A percentile compares a stretch with the other conserved stretches of the same genome.
Conservation (phyloP, 2,113 vertebrate genomes). For the Laterallus jamaicensis region DNA sequence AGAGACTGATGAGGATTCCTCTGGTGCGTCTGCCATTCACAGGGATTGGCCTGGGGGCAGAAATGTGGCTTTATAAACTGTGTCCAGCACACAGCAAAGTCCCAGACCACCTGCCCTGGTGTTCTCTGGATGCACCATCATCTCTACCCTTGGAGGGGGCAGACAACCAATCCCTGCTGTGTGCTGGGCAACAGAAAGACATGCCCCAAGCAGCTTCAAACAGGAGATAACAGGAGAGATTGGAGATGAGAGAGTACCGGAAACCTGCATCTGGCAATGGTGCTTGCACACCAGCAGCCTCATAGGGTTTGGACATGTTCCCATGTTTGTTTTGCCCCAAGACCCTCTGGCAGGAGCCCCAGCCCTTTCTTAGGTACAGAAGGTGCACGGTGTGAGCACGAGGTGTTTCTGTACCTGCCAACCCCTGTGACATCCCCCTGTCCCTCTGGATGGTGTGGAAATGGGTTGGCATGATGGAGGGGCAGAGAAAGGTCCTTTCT, state of each 20-base stretch:
- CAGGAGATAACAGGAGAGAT: fast-evolving
- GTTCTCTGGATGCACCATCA: not conserved
- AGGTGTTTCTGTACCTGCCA: not conserved
- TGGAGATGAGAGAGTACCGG: not conserved
- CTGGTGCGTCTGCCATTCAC: not conserved
- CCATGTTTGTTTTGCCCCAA: not conserved
- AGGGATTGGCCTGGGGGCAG: not conserved
- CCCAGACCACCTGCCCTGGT: not conserved
- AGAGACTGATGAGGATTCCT: not conserved
- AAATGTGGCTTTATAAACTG: not conserved
- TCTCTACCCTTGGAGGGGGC: not conserved
- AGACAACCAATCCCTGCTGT: not conserved
- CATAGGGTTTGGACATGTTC: not conserved
- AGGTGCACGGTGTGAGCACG: not conserved
- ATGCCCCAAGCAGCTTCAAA: not conserved
- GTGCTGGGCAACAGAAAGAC: not conserved
- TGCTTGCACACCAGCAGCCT: not conserved
- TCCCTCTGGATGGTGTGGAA: not conserved
- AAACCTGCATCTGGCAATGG: not conserved
- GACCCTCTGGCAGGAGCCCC: not conserved
- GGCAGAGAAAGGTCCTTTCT: not conserved
- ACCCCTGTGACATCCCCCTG: not conserved
- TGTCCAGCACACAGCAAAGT: not conserved
- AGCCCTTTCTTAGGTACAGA: not conserved
- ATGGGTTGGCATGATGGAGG: not conserved